Percentiles rank a stretch among this genome's conserved stretches.
phyloP scores from a whole-genome alignment of 1,140 invertebrate genomes.

The Tribolium castaneum region DNA sequence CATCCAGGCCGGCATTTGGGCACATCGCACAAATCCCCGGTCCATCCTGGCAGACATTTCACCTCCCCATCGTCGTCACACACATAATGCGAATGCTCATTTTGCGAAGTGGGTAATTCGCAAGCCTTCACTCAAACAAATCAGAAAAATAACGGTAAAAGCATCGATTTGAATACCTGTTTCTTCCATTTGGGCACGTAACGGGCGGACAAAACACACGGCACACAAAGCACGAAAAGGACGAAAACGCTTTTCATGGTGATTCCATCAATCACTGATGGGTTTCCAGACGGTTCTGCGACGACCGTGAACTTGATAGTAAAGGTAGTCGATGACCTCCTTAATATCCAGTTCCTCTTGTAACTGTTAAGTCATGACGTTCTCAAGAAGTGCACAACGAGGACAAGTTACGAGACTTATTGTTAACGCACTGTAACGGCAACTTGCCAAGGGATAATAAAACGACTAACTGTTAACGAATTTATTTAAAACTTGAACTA shows the following conservation, averaged over 20 bases:
- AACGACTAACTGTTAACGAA: conserved; percentile 8
- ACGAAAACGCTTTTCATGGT: conserved; percentile 44
- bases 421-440: neutral
- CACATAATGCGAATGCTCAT: conserved; percentile 91
- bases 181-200: conserved; percentile 87
- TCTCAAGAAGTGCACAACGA: conserved; percentile 11
- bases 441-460: conserved; percentile 5
- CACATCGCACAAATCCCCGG: conserved; percentile 91
- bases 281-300: conserved; percentile 1
- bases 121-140: conserved; percentile 71
- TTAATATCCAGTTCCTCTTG: conserved; percentile 49
- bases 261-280: neutral
- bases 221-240: conserved; percentile 43
- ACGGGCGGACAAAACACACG: conserved; percentile 63
- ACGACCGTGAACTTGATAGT: conserved; percentile 58
- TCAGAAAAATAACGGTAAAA: neutral
- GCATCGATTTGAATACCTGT: conserved; percentile 65
- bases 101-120: conserved; percentile 84
- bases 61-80: conserved; percentile 93
- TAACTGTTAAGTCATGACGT: conserved; percentile 50
- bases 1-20: conserved; percentile 92
- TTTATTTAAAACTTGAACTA: conserved; percentile 51
- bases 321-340: conserved; percentile 54
- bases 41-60: conserved; percentile 92
- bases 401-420: conserved; percentile 7